phyloP scores from a whole-genome alignment of 2,797 vertebrate genomes.

The Gadopsis marmoratus region DNA sequence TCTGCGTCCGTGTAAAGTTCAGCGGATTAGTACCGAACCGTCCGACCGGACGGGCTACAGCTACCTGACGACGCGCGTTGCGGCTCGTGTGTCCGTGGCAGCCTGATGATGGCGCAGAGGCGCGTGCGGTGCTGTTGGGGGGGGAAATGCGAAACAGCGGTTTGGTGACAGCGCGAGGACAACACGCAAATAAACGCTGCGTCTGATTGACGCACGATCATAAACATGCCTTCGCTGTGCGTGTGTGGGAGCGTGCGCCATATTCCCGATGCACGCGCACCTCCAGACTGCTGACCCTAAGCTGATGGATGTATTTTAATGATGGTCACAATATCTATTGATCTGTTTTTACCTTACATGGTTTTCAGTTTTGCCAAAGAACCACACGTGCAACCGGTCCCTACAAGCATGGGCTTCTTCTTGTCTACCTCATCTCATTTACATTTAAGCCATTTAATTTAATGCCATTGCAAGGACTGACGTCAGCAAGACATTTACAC shows the following conservation, averaged over 20 bases:
- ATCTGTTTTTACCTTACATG: slow-evolving; percentile 13
- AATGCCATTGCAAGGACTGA: slow-evolving; percentile 22
- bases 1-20: slow-evolving; percentile 25
- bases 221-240: slow-evolving; percentile 10
- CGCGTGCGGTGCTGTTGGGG: slow-evolving; percentile 30
- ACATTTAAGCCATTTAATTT: slow-evolving; percentile 38
- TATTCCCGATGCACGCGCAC: slow-evolving; percentile 68
- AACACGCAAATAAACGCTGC: slow-evolving; percentile 15
- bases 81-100: slow-evolving; percentile 52
- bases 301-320: slow-evolving; percentile 37
- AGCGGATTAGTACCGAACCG: slow-evolving; percentile 31
- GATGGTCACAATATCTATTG: background rate
- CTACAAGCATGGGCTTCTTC: background rate
- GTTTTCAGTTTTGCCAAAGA: slow-evolving; percentile 29
- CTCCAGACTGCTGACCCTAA: slow-evolving; percentile 16
- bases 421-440: slow-evolving; percentile 51
- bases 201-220: slow-evolving; percentile 30
- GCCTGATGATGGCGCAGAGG: slow-evolving; percentile 66
- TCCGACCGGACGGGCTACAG: slow-evolving; percentile 31
- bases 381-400: slow-evolving; percentile 21
- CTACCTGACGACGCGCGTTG: slow-evolving; percentile 45
- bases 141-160: slow-evolving; percentile 26
- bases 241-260: slow-evolving; percentile 49
- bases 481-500: slow-evolving; percentile 10
- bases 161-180: slow-evolving; percentile 28